Evolutionary conservation across 2,113 vertebrate genomes (phyloP).

Genomic region (Xenus cinereus): DNA sequence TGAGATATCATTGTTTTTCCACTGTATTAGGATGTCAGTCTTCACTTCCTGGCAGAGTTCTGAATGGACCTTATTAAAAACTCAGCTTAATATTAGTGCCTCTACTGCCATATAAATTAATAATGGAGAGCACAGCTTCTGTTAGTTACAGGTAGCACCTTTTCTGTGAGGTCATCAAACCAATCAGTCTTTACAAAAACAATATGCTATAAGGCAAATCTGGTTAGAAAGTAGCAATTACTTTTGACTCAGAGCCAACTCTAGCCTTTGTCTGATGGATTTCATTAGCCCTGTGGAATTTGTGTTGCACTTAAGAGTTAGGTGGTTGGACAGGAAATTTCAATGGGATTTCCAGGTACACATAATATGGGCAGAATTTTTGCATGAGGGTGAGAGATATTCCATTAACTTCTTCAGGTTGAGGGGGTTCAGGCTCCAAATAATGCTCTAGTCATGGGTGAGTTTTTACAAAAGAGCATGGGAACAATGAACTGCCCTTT

Average conservation of each 20-base stretch:
- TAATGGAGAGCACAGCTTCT: constrained; percentile 26
- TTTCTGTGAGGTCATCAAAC: not conserved
- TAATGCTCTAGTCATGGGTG: not conserved
- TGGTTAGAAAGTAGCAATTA: not conserved
- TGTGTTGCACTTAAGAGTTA: not conserved
- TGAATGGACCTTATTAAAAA: not conserved
- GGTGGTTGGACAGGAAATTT: not conserved
- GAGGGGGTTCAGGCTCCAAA: not conserved
- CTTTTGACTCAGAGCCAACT: not conserved
- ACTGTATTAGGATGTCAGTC: not conserved
- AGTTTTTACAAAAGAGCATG: not conserved
- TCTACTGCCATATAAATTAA: constrained; percentile 17
- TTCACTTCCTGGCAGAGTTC: not conserved
- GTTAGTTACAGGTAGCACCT: not conserved
- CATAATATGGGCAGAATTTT: not conserved
- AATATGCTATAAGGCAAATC: not conserved
- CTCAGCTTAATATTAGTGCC: not conserved
- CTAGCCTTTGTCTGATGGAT: not conserved
- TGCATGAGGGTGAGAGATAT: not conserved
- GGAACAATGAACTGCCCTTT: not conserved
- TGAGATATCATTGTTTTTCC: not conserved
- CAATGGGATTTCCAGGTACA: not conserved
- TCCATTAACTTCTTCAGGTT: not conserved
- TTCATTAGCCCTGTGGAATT: constrained; percentile 2
- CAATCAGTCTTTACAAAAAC: not conserved